Base-by-base conservation (phyloP, 2,113 vertebrate species). In the Elanus axillaris region DNA sequence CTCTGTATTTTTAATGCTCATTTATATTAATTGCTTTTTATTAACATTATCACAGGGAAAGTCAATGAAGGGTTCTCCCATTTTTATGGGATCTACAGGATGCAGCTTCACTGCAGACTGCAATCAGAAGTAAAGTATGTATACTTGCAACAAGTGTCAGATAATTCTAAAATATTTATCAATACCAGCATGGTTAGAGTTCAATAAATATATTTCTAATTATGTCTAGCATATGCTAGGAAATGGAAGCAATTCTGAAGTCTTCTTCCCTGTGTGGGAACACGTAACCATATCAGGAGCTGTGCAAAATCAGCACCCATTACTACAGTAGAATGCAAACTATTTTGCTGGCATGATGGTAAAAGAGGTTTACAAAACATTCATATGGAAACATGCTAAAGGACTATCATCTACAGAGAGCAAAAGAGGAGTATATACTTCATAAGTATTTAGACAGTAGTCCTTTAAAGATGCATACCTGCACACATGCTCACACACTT, bases 21-120 rank as follows among this genome's bases (percentile, higher is more conserved):
- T 98, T 98, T 98, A 95, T 97, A 98, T 92, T 98, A 97, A 98
- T 97, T 98, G 97, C 85, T 97, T 96, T 58, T 93, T 95, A 97
- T 97, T 97, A 98, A 98, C 88, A 96, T 96, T 97, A 96, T 94
- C 83, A 89, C 9, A 74, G 62, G 68, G 91, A 95, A 98, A 97
- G 90, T 97, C 94, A 97, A 36, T 94, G 86, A 97, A 97, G 92
- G n/a, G 85, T 93, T 98, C 90, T 97, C n/a, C 72, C n/a, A 86
- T 71, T 95, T 95, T 77, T 40, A 74, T 6, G 38, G 80, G 93
- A 96, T 72, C 93, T 94, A 90, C 90, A 96, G 84, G 94, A 86
- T 86, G 93, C 63, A 96, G 94, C 93, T 97, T 97, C 85, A 96
- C 91, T 95, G 95, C 69, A 96, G 95, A 93, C 85, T 96, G 86